Conservation (phyloP, 2,113 vertebrate genomes). For the Tricholaema leucomelas region DNA sequence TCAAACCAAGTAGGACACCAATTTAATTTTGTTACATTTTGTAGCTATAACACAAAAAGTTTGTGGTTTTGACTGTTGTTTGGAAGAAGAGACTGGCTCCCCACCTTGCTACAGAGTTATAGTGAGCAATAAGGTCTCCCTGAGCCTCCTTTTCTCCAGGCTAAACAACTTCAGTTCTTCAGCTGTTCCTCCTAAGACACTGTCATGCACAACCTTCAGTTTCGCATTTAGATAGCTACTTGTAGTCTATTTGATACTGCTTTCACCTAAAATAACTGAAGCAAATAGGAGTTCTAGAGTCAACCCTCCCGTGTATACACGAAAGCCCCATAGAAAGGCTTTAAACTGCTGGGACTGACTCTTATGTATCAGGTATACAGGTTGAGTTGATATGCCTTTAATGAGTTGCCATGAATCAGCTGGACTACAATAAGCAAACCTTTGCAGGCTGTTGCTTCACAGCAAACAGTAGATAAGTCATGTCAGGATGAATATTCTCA, state of each 20-base stretch:
- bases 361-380: not conserved
- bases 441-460: not conserved
- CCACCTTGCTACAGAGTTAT: not conserved
- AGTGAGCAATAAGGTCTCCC: not conserved
- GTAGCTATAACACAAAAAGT: not conserved
- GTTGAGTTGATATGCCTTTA: not conserved
- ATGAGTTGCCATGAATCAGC: not conserved
- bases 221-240: not conserved
- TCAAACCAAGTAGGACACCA: not conserved
- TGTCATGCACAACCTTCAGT: not conserved
- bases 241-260: not conserved
- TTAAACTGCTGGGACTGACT: not conserved
- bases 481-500: not conserved
- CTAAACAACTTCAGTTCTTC: not conserved
- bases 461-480: constrained; percentile 17
- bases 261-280: not conserved
- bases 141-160: not conserved
- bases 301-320: not conserved
- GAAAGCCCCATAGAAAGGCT: not conserved
- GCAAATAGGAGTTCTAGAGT: not conserved
- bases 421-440: not conserved
- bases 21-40: not conserved
- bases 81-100: not conserved
- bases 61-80: not conserved
- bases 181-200: not conserved